phyloP scores from a whole-genome alignment of 2,113 vertebrate species.

The Helogale parvula region DNA sequence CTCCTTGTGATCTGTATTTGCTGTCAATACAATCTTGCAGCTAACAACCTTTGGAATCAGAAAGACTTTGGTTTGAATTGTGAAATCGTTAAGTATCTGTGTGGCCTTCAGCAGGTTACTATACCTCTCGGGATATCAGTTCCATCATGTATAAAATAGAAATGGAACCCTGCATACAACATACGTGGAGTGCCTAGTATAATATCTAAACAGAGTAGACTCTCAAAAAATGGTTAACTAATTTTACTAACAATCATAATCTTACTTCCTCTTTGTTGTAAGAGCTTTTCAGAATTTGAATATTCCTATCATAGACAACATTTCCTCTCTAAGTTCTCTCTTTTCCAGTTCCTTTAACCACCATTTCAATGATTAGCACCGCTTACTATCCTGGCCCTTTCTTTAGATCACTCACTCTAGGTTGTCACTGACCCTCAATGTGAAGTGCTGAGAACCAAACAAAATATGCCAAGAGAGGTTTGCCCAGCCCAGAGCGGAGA shows the following conservation, averaged over 20 bases:
- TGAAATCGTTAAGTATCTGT: neutral
- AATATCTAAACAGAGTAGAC: neutral
- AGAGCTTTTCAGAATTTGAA: neutral
- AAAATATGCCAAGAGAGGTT: neutral
- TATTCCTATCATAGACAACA: neutral
- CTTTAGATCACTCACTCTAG: neutral
- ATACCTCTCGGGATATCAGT: neutral
- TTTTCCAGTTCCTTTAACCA: constrained; percentile 11
- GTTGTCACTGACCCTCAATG: neutral
- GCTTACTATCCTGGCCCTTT: neutral
- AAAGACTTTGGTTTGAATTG: neutral
- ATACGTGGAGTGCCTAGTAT: neutral
- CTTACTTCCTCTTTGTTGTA: neutral
- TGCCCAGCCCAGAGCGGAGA: neutral
- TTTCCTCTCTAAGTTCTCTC: constrained; percentile 13
- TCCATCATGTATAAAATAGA: constrained; percentile 19
- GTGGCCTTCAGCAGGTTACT: neutral
- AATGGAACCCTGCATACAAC: neutral
- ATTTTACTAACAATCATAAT: constrained; percentile 45
- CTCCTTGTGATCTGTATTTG: neutral
- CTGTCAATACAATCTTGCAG: neutral
- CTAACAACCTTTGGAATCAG: constrained; percentile 10
- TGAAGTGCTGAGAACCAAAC: neutral
- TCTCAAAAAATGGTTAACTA: neutral
- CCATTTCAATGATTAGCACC: neutral